Evolutionary conservation across 1,140 invertebrate genomes (phyloP).

Genomic region (Wasmannia auropunctata): DNA sequence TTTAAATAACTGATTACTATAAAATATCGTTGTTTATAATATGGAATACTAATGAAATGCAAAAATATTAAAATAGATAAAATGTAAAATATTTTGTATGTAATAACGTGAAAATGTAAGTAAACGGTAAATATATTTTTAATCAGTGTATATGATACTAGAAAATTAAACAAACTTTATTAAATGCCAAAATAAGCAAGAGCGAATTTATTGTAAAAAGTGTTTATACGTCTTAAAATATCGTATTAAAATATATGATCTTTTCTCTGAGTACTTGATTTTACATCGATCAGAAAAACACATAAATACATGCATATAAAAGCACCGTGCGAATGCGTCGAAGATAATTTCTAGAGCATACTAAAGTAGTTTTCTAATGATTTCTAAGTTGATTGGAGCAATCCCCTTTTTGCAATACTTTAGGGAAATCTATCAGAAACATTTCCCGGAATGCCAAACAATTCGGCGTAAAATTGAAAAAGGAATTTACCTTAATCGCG

Average conservation of each 20-base stretch:
- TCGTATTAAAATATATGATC: neutral
- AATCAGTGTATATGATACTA: neutral
- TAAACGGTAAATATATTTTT: neutral
- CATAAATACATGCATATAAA: neutral
- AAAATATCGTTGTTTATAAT: neutral
- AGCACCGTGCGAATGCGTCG: neutral
- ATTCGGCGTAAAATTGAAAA: neutral
- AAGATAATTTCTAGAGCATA: conserved; percentile 1
- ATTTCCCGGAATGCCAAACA: neutral
- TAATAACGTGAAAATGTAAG: neutral
- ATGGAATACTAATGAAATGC: neutral
- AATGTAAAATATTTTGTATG: neutral
- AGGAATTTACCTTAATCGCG: neutral
- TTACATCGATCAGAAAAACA: neutral
- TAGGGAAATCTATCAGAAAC: neutral
- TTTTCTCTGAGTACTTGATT: neutral
- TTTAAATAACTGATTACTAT: neutral
- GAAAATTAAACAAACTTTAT: neutral
- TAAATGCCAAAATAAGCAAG: neutral
- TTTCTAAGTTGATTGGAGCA: neutral
- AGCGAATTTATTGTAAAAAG: neutral
- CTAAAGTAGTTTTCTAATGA: neutral
- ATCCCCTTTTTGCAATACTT: neutral
- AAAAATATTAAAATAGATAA: neutral
- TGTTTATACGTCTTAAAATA: neutral